These are phyloP conservation scores for Canis aureus DNA, from an alignment of 2,113 vertebrate genomes.

Conservation along the genomic window DNA sequence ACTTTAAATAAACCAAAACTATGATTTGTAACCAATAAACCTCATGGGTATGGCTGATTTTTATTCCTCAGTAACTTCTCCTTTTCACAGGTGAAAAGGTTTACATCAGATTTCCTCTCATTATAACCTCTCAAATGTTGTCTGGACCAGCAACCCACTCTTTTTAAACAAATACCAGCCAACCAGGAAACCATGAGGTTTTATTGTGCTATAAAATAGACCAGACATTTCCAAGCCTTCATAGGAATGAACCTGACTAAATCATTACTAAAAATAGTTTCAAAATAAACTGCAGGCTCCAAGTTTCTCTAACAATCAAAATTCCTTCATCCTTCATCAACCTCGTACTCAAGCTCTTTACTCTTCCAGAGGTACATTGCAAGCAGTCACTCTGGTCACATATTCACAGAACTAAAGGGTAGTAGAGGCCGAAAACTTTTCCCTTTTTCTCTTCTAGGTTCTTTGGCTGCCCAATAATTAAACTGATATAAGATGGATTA, in stretches of 20 bases:
- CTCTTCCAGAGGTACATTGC: background rate
- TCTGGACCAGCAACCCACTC: conserved; percentile 71
- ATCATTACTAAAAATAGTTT: conserved; percentile 82
- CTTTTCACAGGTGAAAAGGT: conserved; percentile 76
- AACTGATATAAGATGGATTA: background rate
- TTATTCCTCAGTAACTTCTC: conserved; percentile 54
- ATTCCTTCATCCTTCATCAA: conserved; percentile 72
- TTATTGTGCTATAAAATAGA: conserved; percentile 83
- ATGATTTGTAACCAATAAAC: conserved; percentile 57
- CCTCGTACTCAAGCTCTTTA: conserved; percentile 27
- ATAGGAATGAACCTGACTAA: conserved; percentile 81
- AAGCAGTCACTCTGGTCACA: conserved; percentile 37
- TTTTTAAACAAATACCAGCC: conserved; percentile 82
- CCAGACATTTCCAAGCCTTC: conserved; percentile 79
- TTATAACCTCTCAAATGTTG: conserved; percentile 78
- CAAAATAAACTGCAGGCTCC: conserved; percentile 79
- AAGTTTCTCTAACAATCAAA: conserved; percentile 80
- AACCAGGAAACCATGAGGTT: conserved; percentile 80
- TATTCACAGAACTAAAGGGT: conserved; percentile 48
- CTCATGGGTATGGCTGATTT: conserved; percentile 14
- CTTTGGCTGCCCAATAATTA: background rate
- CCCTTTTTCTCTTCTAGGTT: background rate
- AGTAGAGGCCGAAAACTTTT: background rate
- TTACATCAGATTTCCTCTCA: conserved; percentile 77
- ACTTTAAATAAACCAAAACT: conserved; percentile 71